phyloP scores from a whole-genome alignment of 2,888 invertebrate genomes.

The Tenthredo livida region DNA sequence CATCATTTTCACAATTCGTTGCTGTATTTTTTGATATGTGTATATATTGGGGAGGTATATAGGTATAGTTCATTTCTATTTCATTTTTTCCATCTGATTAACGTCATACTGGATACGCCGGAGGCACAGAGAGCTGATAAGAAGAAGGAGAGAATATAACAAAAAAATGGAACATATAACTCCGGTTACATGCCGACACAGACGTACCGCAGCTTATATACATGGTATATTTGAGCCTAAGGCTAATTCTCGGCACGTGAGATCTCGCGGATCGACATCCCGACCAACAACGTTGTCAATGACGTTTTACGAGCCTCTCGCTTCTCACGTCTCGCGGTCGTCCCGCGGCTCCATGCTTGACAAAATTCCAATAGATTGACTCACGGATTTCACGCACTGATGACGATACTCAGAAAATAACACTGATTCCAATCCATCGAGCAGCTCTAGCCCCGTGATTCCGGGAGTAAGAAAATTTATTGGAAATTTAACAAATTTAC shows the following conservation, averaged over 20 bases:
- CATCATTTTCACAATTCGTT: not conserved
- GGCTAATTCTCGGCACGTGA: slow-evolving; percentile 33
- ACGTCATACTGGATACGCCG: not conserved
- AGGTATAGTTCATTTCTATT: not conserved
- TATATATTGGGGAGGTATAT: not conserved
- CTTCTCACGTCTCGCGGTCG: slow-evolving; percentile 13
- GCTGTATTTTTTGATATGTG: not conserved
- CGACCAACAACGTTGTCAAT: slow-evolving; percentile 37
- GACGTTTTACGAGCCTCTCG: slow-evolving; percentile 17
- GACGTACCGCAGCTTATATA: not conserved
- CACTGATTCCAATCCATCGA: not conserved
- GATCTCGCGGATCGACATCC: slow-evolving; percentile 22
- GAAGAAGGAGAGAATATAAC: slow-evolving; percentile 14
- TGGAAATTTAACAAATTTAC: not conserved
- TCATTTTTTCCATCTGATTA: not conserved
- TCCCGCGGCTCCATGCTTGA: slow-evolving; percentile 7
- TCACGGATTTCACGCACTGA: slow-evolving; percentile 21
- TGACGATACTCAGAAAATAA: slow-evolving; percentile 5
- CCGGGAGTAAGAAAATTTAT: not conserved
- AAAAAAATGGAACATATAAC: slow-evolving; percentile 14
- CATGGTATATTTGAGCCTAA: not conserved
- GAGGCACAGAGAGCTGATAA: not conserved
- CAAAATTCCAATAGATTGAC: slow-evolving; percentile 22
- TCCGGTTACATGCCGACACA: slow-evolving; percentile 11
- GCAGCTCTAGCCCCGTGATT: not conserved